phyloP scores from a whole-genome alignment of 53 echinoderm and acorn worm genomes.

The Stichopus horrens region DNA sequence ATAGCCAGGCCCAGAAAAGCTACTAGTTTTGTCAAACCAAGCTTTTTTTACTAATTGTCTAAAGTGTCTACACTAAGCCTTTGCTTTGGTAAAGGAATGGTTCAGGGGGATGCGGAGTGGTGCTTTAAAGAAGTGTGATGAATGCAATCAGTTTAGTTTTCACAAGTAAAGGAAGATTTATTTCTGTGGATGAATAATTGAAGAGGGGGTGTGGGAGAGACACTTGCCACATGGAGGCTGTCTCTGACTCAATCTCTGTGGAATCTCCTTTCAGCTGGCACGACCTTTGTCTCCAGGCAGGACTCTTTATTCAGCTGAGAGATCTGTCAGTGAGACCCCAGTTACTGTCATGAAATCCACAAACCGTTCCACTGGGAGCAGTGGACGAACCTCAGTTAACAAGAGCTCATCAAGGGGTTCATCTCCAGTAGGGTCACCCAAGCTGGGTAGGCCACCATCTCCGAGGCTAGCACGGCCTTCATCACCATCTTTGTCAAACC shows the following conservation, averaged over 20 bases:
- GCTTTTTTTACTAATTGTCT: too few relatives aligned
- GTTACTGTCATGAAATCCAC: background rate
- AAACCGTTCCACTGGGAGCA: constrained; percentile 29
- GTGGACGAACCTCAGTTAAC: constrained; percentile 26
- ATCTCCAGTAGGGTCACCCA: constrained; percentile 46
- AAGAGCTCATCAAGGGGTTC: constrained; percentile 42
- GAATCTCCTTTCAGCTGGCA: constrained; percentile 1
- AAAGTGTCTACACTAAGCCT: too few relatives aligned
- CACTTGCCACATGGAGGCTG: too few relatives aligned
- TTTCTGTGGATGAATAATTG: background rate
- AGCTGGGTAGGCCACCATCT: constrained; percentile 39
- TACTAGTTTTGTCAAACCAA: too few relatives aligned
- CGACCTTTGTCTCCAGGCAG: constrained; percentile 34
- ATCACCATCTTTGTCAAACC: constrained; percentile 61
- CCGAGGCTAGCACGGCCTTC: constrained; percentile 20
- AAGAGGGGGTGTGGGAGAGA: too few relatives aligned
- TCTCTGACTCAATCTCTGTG: background rate
- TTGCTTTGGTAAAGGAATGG: too few relatives aligned
- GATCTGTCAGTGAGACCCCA: constrained; percentile 20
- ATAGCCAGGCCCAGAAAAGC: too few relatives aligned
- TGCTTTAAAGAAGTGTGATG: too few relatives aligned
- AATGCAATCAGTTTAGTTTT: background rate
- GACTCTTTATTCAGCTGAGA: constrained; percentile 24
- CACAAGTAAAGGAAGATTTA: background rate
- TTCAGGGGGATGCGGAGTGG: too few relatives aligned